Evolutionary conservation across 2,888 invertebrate genomes (phyloP), one percentile per base, ranked within the genome.

Genomic region (Balanococcus diminutus): DNA sequence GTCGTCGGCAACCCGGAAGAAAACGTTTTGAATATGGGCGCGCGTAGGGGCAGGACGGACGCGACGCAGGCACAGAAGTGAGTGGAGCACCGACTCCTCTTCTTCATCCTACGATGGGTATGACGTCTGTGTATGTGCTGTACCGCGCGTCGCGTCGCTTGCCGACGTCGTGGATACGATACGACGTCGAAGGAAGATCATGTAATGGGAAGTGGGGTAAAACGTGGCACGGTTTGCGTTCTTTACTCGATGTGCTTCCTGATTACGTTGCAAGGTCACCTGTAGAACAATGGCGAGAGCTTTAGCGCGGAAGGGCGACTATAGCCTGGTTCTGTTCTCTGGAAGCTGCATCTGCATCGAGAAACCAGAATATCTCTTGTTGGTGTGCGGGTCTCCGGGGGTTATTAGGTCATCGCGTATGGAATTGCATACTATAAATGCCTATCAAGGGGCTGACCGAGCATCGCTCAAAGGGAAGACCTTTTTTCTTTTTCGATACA

Each of bases 221-320:
- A 46, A 46, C 46, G 46, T 46, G 46, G 46, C 46, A 46, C 61
- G 61, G 32, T 31, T 28, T 36, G 79, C 81, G 81, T 81, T 79
- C 46, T 42, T 46, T 46, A 46, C 46, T 46, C 82, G 42, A 42
- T 22, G 46, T 22, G 82, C 82, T 82, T 82, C 82, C 82, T 82
- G 82, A 82, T 82, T 82, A 82, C 82, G 46, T 82, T 82, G 46
- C 82, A 82, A 82, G 82, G 82, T 82, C 82, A 82, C 82, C 82
- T 82, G 82, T 82, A 46, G 82, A 82, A 82, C 82, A 82, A 82
- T 82, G 51, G 46, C 51, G 42, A 22, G 75, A 81, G 42, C 82
- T 42, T 46, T 46, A 31, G 51, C 32, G 32, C 84, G 84, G 67
- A 67, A 67, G 51, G 51, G 25, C 67, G 56, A 67, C 31, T 46